Evolutionary conservation across 2,888 invertebrate genomes (phyloP), one percentile per base, ranked within the genome.

Genomic region (Stictocephala bisonia): DNA sequence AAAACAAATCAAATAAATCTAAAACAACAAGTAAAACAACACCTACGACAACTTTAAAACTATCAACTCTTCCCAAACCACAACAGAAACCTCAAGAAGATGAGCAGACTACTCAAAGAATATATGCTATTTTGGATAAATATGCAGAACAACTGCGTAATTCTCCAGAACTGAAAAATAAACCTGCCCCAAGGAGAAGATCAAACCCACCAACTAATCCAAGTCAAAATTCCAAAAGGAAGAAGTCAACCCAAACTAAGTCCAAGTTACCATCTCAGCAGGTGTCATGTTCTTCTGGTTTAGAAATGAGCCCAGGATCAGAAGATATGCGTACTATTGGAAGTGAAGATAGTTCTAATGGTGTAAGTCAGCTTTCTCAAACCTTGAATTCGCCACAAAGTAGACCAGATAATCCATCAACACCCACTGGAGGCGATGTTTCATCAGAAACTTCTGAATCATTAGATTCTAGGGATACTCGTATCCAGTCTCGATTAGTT

Each of bases 131-230:
- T 79, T 83, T 93, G 60, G 92, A 92, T 0, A 91, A 93, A 81
- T 93, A 93, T 82, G 92, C 92, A 58, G 93, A 93, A 80, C 93
- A 93, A 81, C 85, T 93, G 50, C 87, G 92, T 78, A 93, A 93
- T 80, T 93, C 92, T 0, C 93, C 93, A 0, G 93, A 93, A 83
- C 82, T 89, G 50, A 93, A 93, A 81, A 91, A 93, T 82, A 93
- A 93, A 82, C 93, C 93, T 0, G 93, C 93, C 0, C 93, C 93
- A 0, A 86, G 93, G 50, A 85, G 93, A 78, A 86, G 93, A 70
- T 89, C 91, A 0, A 92, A 93, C 82, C 90, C 90, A 13, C 91
- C 92, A 0, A 89, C 91, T 0, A 91, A 90, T 84, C 90, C 91
- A 0, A 88, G 88, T 64, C 90, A 90, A 18, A 89, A 89, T 50